phyloP scores from a whole-genome alignment of 1,140 invertebrate genomes.

The Calosoma granatense region DNA sequence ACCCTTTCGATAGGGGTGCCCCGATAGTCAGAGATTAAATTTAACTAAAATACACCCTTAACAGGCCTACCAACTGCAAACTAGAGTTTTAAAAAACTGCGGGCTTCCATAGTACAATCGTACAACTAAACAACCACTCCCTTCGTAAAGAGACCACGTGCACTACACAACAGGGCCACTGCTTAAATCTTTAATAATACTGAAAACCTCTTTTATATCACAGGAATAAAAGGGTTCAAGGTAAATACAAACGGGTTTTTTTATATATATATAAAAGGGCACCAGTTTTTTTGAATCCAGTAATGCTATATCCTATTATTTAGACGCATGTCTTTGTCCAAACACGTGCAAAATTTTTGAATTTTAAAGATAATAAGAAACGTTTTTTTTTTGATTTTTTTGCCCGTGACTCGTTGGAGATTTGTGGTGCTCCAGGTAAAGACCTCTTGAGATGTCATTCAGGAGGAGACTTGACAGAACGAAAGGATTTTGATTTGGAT shows the following conservation, averaged over 20 bases:
- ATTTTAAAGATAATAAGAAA: background rate
- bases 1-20: background rate
- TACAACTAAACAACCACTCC: background rate
- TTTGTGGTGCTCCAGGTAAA: background rate
- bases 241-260: too few species aligned
- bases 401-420: background rate
- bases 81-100: background rate
- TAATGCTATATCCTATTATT: background rate
- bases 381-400: too few species aligned
- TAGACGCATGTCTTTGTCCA: too few species aligned
- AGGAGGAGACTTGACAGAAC: too few species aligned
- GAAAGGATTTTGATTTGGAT: too few species aligned
- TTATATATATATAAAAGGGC: too few species aligned
- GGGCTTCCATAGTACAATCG: background rate
- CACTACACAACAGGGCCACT: background rate
- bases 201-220: background rate
- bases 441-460: background rate
- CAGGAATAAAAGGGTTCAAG: background rate
- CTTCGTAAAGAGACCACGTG: background rate
- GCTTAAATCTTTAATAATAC: background rate
- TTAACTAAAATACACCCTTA: background rate
- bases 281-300: too few species aligned
- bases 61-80: background rate
- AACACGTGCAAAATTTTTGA: background rate
- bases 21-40: background rate